Evolutionary conservation across 2,113 vertebrate genomes (phyloP), one percentile per base, ranked within the genome.

Genomic region (Clinocottus analis): DNA sequence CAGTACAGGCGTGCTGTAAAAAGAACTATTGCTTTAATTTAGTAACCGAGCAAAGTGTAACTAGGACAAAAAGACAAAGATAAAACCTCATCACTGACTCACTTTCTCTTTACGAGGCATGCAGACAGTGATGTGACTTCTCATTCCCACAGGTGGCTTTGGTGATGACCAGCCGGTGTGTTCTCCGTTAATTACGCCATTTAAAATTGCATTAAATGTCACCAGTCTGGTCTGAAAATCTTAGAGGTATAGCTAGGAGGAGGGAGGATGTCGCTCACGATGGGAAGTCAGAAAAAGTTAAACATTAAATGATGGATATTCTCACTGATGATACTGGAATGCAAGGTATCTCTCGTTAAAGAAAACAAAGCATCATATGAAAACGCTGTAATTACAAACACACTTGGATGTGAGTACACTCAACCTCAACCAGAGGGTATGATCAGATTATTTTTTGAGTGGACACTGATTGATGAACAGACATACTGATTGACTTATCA

Each of bases 1-100:
- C 21, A 35, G 68, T 27, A 59, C 68, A 81, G 58, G 59, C 35
- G 58, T 7, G 29, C 77, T 83, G 67, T 11, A 16, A 66, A 77
- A 83, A 83, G 0, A 86, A 81, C 90, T 94, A 94, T 94, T 95
- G 91, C 93, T 94, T 94, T 85, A 53, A 88, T 91, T 86, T 88
- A 76, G 76, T 90, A 77, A 91, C 76, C 67, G 82, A 92, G 81
- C 71, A 72, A 67, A 77, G 51, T 72, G 31, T 19, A 77, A 72
- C 67, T 68, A 83, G 53, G 60, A 69, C 53, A 31, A 47, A 59
- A 83, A 49, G 60, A 69, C 53, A 31, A 47, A 59, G 58, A 77
- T 8, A 41, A 51, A 6, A 5, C 49, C 31, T 64, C n/a, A 21
- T 75, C 76, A 13, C 45, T 5, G 61, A 47, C 53, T 62, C 53